Conservation (phyloP, 2,888 invertebrate species). For the Poecilobothrus nobilitatus region DNA sequence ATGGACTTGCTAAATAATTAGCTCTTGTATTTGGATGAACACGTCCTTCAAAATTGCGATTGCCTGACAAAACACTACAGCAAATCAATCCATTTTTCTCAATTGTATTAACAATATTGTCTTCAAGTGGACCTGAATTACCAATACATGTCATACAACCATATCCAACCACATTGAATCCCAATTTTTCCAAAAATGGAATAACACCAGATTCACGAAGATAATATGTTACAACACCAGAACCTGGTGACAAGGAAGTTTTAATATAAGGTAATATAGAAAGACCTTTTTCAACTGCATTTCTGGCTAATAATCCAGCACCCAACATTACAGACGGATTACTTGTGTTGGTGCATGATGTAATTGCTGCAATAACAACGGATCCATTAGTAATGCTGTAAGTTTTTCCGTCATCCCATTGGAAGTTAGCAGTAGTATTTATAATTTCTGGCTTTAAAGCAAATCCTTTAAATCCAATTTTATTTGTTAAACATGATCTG, state of each 20-base stretch:
- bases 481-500: slow-evolving; percentile 69
- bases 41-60: slow-evolving; percentile 96
- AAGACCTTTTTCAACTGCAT: slow-evolving; percentile 86
- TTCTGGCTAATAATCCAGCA: slow-evolving; percentile 87
- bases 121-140: slow-evolving; percentile 91
- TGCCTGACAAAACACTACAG: slow-evolving; percentile 93
- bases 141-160: slow-evolving; percentile 99
- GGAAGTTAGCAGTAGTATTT: slow-evolving; percentile 59
- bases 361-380: slow-evolving; percentile 95
- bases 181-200: slow-evolving; percentile 73
- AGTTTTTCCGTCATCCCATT: slow-evolving; percentile 65
- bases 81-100: slow-evolving; percentile 92
- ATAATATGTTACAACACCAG: slow-evolving; percentile 83
- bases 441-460: slow-evolving; percentile 63
- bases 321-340: slow-evolving; percentile 98
- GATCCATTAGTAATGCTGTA: slow-evolving; percentile 81
- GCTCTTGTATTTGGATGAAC: slow-evolving; percentile 95
- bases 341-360: slow-evolving; percentile 96
- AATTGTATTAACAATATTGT: slow-evolving; percentile 82
- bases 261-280: slow-evolving; percentile 88
- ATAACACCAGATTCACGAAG: slow-evolving; percentile 80
- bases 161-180: slow-evolving; percentile 95
- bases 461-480: slow-evolving; percentile 91
- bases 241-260: slow-evolving; percentile 92
- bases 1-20: slow-evolving; percentile 95